Evolutionary conservation across 35 echinoderm and acorn worm genomes (phyloP).

Genomic region (Eucidaris tribuloides): DNA sequence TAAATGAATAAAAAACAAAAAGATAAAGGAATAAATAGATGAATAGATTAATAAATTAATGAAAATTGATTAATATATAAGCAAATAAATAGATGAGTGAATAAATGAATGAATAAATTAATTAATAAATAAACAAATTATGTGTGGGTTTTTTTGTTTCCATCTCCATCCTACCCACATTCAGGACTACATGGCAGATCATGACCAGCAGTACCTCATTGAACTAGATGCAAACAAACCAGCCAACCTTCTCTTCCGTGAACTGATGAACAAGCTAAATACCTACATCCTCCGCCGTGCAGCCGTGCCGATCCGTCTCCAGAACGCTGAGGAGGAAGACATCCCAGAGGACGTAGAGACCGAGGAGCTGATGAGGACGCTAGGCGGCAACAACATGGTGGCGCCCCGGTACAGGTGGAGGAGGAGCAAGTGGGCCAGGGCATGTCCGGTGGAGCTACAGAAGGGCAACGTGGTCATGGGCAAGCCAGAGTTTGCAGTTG

Average conservation of each 20-base stretch:
- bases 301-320: slow-evolving; percentile 91
- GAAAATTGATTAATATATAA: too few species aligned
- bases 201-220: slow-evolving; percentile 91
- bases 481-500: slow-evolving; percentile 97
- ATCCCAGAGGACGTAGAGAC: slow-evolving; percentile 94
- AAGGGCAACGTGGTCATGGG: slow-evolving; percentile 92
- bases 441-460: slow-evolving; percentile 93
- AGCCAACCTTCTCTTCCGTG: slow-evolving; percentile 45
- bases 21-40: too few species aligned
- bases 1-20: too few species aligned
- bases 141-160: too few species aligned
- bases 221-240: slow-evolving; percentile 90
- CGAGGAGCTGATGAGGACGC: slow-evolving; percentile 90
- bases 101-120: too few species aligned
- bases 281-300: slow-evolving; percentile 87
- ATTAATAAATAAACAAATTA: too few species aligned
- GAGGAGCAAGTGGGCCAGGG: slow-evolving; percentile 83
- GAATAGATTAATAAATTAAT: too few species aligned
- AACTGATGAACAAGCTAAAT: slow-evolving; percentile 83
- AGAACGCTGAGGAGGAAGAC: slow-evolving; percentile 90
- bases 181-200: slow-evolving; percentile 96
- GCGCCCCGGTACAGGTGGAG: slow-evolving; percentile 95
- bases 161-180: neutral
- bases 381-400: slow-evolving; percentile 82
- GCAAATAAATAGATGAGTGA: too few species aligned